These are phyloP conservation scores for Drosophila santomea DNA, from an alignment of 1,140 invertebrate genomes.

Conservation along the genomic window DNA sequence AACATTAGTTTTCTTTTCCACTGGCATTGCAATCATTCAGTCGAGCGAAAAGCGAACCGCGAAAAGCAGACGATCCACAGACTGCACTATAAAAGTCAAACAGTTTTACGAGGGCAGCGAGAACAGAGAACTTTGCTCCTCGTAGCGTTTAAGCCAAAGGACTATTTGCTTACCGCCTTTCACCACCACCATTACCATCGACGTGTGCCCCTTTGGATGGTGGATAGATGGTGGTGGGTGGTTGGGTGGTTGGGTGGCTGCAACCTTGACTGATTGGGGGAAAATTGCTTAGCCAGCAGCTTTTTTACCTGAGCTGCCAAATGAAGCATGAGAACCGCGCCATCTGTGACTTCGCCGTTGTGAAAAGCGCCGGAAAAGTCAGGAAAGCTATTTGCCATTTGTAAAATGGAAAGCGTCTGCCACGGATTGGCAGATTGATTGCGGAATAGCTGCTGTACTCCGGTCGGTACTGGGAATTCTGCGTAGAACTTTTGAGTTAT, in stretches of 20 bases:
- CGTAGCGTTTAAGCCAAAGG: conserved; percentile 66
- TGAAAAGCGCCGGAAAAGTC: conserved; percentile 11
- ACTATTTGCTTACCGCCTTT: conserved; percentile 62
- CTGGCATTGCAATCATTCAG: conserved; percentile 32
- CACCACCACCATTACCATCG: background rate
- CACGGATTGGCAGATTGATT: conserved; percentile 61
- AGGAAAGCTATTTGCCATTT: conserved; percentile 49
- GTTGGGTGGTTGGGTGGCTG: background rate
- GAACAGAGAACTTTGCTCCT: conserved; percentile 53
- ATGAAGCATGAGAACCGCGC: conserved; percentile 67
- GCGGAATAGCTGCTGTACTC: conserved; percentile 6
- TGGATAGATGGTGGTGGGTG: background rate
- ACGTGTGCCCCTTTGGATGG: background rate
- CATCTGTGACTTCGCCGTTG: conserved; percentile 34
- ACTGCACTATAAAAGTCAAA: conserved; percentile 13
- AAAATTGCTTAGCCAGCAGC: conserved; percentile 29
- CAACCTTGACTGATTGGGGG: conserved; percentile 35
- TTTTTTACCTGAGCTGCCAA: conserved; percentile 40
- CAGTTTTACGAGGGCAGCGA: conserved; percentile 34
- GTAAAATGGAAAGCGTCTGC: conserved; percentile 43
- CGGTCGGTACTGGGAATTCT: conserved; percentile 5
- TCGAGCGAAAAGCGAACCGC: background rate
- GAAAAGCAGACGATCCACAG: background rate
- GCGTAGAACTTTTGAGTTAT: conserved; percentile 16
- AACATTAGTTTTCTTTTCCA: conserved; percentile 25